Evolutionary conservation across 1,140 invertebrate species (phyloP), one percentile per base, ranked within the genome.

Genomic region (Caenorhabditis remanei): DNA sequence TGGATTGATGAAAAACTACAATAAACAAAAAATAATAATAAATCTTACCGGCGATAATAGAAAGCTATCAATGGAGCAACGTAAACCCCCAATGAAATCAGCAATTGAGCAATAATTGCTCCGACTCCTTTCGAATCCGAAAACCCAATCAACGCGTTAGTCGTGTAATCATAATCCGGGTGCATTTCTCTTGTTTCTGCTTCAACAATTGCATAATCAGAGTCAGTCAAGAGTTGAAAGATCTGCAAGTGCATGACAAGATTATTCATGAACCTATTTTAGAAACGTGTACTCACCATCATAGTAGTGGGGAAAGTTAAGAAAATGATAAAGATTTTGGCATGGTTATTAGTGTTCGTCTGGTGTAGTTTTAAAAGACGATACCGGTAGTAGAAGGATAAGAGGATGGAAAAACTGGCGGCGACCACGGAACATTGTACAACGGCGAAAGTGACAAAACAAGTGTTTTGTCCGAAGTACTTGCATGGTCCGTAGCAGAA

Each of bases 171-270:
- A 48, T 71, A 71, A n/a, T 71, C 19, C 9, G 67, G 43, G n/a
- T 71, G 67, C 67, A 71, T 46, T 48, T 43, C 19, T 46, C 67
- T 71, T 19, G 67, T 71, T 71, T 71, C 67, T 8, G 67, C 67
- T 46, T 71, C 67, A 48, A 71, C 67, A 41, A 71, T 46, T 46
- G 67, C 67, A 46, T 46, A 71, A 46, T 71, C 41, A 7, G 41
- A 46, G 11, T 71, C 67, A n/a, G 67, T 71, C 41, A 71, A 71
- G 41, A 71, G 67, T 71, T 71, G 67, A n/a, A 71, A 71, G 6
- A 71, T 43, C 67, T 71, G 67, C 24, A 71, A 71, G 14, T 19
- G 8, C 32, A 32, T 32, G 2, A 2, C 6, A 19, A 71, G 24
- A n/a, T 13, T 9, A 6, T 1, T 3, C 1, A n/a, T n/a, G 40